phyloP scores from a whole-genome alignment of 2,888 invertebrate species.

The Myopa testacea region DNA sequence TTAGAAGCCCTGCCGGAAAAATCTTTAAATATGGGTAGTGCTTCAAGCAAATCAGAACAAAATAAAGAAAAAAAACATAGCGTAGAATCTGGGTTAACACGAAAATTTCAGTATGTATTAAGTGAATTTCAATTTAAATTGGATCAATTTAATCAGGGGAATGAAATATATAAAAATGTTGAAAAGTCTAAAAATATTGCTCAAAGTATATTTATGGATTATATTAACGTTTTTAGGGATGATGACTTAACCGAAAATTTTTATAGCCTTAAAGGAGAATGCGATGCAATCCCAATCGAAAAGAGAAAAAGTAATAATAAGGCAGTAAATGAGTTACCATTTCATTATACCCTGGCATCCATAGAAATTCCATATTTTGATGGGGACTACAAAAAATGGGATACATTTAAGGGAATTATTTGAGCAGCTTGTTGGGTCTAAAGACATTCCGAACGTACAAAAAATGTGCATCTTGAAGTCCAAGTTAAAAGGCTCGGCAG shows the following conservation, averaged over 20 bases:
- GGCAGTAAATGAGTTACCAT: too few species aligned
- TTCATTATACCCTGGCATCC: too few species aligned
- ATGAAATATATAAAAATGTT: background rate
- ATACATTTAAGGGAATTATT: too few species aligned
- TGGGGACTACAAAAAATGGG: too few species aligned
- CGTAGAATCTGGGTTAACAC: background rate
- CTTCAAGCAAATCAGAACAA: background rate
- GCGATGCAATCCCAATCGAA: too few species aligned
- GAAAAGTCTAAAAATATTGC: background rate
- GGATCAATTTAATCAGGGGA: background rate
- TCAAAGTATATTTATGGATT: background rate
- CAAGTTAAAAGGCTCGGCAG: background rate
- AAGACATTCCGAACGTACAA: background rate
- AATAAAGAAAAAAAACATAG: background rate
- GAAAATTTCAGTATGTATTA: background rate
- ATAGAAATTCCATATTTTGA: too few species aligned
- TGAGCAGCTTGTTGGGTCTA: too few species aligned
- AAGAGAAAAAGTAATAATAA: too few species aligned
- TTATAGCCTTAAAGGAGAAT: too few species aligned
- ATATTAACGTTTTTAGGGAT: too few species aligned
- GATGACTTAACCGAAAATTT: too few species aligned
- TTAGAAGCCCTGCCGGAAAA: background rate
- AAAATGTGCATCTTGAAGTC: background rate
- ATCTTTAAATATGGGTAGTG: background rate
- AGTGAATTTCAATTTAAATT: background rate